These are phyloP conservation scores for Colletes latitarsis DNA, from an alignment of 1,140 invertebrate species.

Conservation along the genomic window DNA sequence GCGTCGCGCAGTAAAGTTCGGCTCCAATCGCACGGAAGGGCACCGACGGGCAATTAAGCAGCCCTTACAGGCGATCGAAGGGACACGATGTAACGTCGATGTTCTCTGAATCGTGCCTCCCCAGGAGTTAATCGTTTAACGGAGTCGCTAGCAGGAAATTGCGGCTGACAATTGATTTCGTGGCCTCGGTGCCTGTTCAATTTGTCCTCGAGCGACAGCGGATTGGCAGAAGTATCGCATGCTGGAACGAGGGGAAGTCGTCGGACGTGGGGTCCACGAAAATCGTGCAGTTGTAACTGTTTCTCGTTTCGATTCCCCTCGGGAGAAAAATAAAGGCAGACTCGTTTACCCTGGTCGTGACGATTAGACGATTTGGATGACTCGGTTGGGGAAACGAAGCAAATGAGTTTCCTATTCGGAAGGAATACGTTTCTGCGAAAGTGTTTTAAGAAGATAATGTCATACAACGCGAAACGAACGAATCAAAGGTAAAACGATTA, in stretches of 20 bases:
- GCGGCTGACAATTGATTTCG: constrained; percentile 70
- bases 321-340: too few relatives aligned
- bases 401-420: too few relatives aligned
- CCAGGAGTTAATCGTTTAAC: constrained; percentile 54
- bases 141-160: constrained; percentile 61
- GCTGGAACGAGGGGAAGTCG: too few relatives aligned
- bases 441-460: too few relatives aligned
- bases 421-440: too few relatives aligned
- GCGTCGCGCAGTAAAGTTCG: not conserved
- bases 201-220: constrained; percentile 42
- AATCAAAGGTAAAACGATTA: not conserved
- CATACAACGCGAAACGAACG: not conserved
- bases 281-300: not conserved
- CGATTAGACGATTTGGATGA: too few relatives aligned
- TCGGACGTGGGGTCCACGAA: too few relatives aligned
- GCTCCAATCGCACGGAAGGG: not conserved
- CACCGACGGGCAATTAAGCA: constrained; percentile 48
- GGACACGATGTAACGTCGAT: constrained; percentile 22
- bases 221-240: constrained; percentile 10
- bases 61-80: constrained; percentile 36
- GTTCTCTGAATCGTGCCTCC: constrained; percentile 34
- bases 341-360: too few relatives aligned
- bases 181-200: constrained; percentile 48
- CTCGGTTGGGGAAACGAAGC: not conserved
- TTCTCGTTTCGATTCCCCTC: not conserved